Base-by-base conservation (phyloP, 2,113 vertebrate genomes). In the Leucopsar rothschildi region DNA sequence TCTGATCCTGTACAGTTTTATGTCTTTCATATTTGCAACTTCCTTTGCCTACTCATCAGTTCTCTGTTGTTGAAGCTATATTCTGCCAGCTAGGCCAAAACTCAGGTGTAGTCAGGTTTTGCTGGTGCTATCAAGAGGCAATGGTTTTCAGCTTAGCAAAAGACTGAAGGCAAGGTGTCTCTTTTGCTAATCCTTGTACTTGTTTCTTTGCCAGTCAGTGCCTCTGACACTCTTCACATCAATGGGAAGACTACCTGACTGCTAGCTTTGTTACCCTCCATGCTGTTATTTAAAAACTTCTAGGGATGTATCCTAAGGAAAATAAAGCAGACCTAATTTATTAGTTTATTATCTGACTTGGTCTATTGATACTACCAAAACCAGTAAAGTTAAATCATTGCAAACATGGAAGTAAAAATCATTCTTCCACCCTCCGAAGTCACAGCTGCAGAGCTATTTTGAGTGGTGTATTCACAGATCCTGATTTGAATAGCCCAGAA, bases 381-480 rank as follows among this genome's bases (percentile, higher is more conserved):
- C 66, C 50, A 4, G 1, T 42, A 19, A 57, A 84, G 29, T 56
- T 61, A 89, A 87, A 61, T 53, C 47, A 61, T 28, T 76, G 29
- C 21, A 71, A 24, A 72, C 49, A 61, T 25, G 64, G 96, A 91
- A 90, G 47, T 52, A 81, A 88, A 95, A 95, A 52, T 57, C 11
- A 22, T 75, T 15, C 44, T 84, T 88, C 53, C 18, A 53, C 28
- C 55, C 47, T 78, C 68, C 47, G 27, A 73, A 88, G 76, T 88
- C n/a, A 31, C 93, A 95, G 52, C 75, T 95, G 95, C 64, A 81
- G 81, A 72, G 19, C 22, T 91, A 52, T 90, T 95, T 73, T 80
- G 87, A 73, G 78, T 1, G 0, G 6, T 33, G 5, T 73, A 59
- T 39, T 88, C 69, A 80, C 75, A 73, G 90, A 77, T 65, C 35